Evolutionary conservation across 2,888 invertebrate genomes (phyloP).

Genomic region (Dendrolimus houi): DNA sequence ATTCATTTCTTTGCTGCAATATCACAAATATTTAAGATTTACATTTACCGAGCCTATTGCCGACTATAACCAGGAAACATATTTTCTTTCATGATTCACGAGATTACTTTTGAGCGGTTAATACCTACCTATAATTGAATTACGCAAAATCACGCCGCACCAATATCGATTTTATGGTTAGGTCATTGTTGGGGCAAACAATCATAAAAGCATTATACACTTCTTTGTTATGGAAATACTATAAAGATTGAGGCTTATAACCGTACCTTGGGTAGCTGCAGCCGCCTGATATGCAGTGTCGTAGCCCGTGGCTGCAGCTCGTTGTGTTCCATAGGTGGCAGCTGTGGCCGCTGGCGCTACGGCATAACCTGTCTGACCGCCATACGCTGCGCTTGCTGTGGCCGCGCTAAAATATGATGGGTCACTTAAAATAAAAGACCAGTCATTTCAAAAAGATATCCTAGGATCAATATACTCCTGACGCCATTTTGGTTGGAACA

Average conservation of each 20-base stretch:
- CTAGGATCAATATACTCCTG: slow-evolving; percentile 53
- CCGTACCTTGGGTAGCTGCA: slow-evolving; percentile 82
- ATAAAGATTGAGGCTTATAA: neutral
- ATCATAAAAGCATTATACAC: neutral
- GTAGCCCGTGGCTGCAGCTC: slow-evolving; percentile 86
- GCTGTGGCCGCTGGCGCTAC: slow-evolving; percentile 89
- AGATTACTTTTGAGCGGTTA: too few species aligned
- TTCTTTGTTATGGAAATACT: neutral
- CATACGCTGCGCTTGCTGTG: slow-evolving; percentile 88
- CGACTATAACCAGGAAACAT: too few species aligned
- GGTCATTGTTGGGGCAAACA: neutral
- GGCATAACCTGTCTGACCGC: slow-evolving; percentile 89
- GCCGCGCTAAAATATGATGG: slow-evolving; percentile 73
- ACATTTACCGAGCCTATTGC: too few species aligned
- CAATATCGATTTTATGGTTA: slow-evolving; percentile 20
- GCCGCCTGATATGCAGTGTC: slow-evolving; percentile 90
- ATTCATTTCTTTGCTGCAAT: too few species aligned
- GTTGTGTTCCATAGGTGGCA: slow-evolving; percentile 89
- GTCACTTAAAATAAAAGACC: slow-evolving; percentile 13
- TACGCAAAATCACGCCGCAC: slow-evolving; percentile 15
- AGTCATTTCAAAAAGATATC: slow-evolving; percentile 17
- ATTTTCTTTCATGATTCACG: too few species aligned
- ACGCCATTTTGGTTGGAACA: slow-evolving; percentile 70
- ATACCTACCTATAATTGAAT: slow-evolving; percentile 10
- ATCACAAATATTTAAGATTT: too few species aligned